Base-by-base conservation (phyloP, 2,113 vertebrate species). In the Rhinoderma darwinii region DNA sequence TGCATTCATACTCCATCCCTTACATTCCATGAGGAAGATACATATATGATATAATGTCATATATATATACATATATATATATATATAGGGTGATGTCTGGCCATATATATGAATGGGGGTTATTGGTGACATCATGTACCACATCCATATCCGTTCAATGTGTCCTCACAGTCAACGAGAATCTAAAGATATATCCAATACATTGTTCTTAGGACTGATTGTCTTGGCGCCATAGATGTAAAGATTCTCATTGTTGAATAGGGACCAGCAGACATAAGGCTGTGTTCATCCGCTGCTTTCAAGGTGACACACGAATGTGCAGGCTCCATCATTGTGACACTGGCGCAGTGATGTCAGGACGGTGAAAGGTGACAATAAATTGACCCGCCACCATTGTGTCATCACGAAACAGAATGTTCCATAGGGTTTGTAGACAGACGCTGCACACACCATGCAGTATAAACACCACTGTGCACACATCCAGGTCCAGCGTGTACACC, bases 271-370 rank as follows among this genome's bases (percentile, higher is more conserved):
- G 17, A 20, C 59, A 5, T 2, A 10, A 10, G 37, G 35, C 4
- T 20, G 41, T 35, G 47, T 50, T 50, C 61, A 5, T 20, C 54
- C 73, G 10, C n/a, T 5, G 30, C n/a, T 32, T 3, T 82, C 85
- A 87, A 87, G 77, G 85, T 87, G 85, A 87, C 77, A 87, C 77
- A 20, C 85, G 6, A 5, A 15, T 41, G 51, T 78, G 32, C 17
- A 20, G 35, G 22, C 50, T 22, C 50, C 84, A 30, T 70, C 59
- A 44, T 9, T 50, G 27, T 25, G 5, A 51, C n/a, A 50, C 20
- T n/a, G n/a, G 18, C 37, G 12, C 73, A 27, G 50, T 17, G 30
- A 39, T 79, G 44, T 79, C 32, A 39, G 30, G 50, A 37, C 10
- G 32, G 51, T 59, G 51, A 32, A 72, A 22, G 70, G 72, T 44